These are phyloP conservation scores for Metopia argyrocephala DNA, from an alignment of 2,888 invertebrate genomes.

Conservation along the genomic window DNA sequence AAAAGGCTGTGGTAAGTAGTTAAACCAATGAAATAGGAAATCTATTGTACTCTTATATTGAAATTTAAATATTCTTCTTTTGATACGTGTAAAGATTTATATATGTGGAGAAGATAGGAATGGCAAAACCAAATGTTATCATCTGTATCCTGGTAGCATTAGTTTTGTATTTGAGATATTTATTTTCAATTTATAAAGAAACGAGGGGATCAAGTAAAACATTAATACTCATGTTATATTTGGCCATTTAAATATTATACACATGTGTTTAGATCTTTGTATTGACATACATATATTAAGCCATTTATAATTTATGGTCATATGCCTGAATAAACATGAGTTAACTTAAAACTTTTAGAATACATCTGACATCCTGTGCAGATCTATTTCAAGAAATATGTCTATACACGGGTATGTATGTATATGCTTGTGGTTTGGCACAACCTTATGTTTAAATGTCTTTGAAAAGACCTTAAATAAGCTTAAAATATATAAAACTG, in stretches of 20 bases:
- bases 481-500: neutral
- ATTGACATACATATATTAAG: conserved; percentile 68
- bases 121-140: neutral
- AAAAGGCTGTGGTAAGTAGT: too few species aligned
- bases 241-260: neutral
- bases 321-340: conserved; percentile 67
- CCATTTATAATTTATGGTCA: conserved; percentile 68
- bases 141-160: conserved; percentile 2
- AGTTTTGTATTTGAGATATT: conserved; percentile 1
- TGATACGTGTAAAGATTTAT: conserved; percentile 10
- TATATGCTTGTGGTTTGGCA: conserved; percentile 10
- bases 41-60: conserved; percentile 16
- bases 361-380: neutral
- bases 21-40: neutral
- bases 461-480: conserved; percentile 21
- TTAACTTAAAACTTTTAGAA: conserved; percentile 23
- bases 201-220: too few species aligned
- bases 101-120: neutral
- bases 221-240: neutral
- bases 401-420: neutral
- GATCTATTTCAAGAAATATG: neutral
- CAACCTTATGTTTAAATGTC: neutral
- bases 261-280: conserved; percentile 9
- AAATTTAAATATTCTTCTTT: conserved; percentile 23
- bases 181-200: neutral